Evolutionary conservation across 2,888 invertebrate species (phyloP), one percentile per base, ranked within the genome.

Genomic region (Syrista parreyssii): DNA sequence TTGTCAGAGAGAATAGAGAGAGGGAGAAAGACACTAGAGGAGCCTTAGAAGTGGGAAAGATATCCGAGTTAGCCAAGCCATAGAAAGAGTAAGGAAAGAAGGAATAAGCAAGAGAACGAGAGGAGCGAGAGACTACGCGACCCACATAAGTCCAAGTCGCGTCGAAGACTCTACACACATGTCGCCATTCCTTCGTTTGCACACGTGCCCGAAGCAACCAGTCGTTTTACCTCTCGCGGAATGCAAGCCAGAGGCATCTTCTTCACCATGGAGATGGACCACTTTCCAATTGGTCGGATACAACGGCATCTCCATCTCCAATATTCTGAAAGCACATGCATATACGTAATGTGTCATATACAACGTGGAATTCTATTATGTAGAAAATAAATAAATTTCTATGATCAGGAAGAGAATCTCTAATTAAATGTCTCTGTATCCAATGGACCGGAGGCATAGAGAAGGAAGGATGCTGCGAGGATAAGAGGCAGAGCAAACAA

Each of bases 171-270:
- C 55, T 55, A 23, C 55, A 55, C 55, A 55, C 55, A 55, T 55
- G 55, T 55, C 55, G 55, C 55, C 55, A 55, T 55, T 55, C 55
- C 55, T 55, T 55, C 55, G 55, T 78, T 79, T 80, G 78, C 80
- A 82, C 85, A 81, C 84, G 85, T 84, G 84, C 83, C 82, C 82
- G 81, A 23, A 55, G 55, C 55, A 23, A 55, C 55, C 55, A 55
- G 55, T 55, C 55, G 55, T 15, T 55, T 55, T 55, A 55, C 77
- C 82, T 79, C 84, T 84, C 80, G 82, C 80, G 84, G 85, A 86
- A 87, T 85, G 85, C 82, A 81, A 85, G 84, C 84, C 85, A 82
- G 84, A 84, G 87, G 85, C 88, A 84, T 88, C 86, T 86, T 82
- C 84, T 86, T 82, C 84, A 84, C 84, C 23, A 55, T 9, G 84